phyloP scores from a whole-genome alignment of 37 sponge, comb jelly and placozoan species.

The Diacarnus erythraeanus region DNA sequence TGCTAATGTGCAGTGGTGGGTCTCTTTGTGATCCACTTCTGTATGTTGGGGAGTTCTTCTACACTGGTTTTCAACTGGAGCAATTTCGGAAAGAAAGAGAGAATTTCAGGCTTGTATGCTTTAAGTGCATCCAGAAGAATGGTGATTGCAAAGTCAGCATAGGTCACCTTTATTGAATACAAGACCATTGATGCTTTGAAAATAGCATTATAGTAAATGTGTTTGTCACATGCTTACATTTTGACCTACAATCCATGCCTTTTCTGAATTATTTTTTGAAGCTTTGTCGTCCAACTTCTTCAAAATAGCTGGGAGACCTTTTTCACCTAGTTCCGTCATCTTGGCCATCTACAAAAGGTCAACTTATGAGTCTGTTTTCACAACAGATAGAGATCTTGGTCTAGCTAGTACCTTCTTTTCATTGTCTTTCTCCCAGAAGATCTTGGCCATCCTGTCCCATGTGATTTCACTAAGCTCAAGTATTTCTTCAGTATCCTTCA shows the following conservation, averaged over 20 bases:
- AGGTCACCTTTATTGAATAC: constrained; percentile 39
- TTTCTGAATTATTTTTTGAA: constrained; percentile 3
- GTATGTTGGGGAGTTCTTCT: constrained; percentile 37
- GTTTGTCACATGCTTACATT: constrained; percentile 16
- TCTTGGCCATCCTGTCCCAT: constrained; percentile 14
- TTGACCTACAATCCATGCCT: constrained; percentile 47
- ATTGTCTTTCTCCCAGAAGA: constrained; percentile 61
- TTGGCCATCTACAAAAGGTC: constrained; percentile 6
- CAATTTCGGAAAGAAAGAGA: constrained; percentile 16
- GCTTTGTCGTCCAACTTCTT: constrained; percentile 28
- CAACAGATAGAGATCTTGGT: neutral
- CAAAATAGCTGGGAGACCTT: constrained; percentile 28
- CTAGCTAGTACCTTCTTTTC: constrained; percentile 26
- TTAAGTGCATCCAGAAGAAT: constrained; percentile 29
- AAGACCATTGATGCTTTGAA: neutral
- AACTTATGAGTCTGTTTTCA: neutral
- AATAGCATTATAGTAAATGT: too few species aligned
- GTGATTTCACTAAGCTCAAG: constrained; percentile 39
- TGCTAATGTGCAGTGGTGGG: constrained; percentile 22
- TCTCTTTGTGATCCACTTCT: constrained; percentile 29
- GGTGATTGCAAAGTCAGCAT: constrained; percentile 48
- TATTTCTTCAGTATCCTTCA: constrained; percentile 19
- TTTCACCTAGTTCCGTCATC: constrained; percentile 1
- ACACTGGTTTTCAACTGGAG: constrained; percentile 35
- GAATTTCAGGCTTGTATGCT: neutral